A percentile compares a stretch with the other conserved stretches of the same genome.
These are phyloP conservation scores for Drosophila bunnanda DNA, from an alignment of 2,888 invertebrate species.

Conservation along the genomic window DNA sequence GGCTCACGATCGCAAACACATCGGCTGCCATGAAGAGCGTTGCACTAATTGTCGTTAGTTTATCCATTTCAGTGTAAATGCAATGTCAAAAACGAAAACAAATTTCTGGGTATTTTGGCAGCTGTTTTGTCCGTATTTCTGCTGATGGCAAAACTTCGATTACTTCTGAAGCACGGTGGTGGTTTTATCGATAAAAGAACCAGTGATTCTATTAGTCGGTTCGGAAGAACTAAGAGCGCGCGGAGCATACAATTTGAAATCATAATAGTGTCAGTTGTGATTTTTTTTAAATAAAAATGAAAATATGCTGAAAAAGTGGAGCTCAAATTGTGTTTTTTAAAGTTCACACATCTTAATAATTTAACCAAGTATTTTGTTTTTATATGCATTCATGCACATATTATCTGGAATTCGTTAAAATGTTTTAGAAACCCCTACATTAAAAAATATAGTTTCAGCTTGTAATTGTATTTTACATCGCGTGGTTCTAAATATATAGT, in stretches of 20 bases:
- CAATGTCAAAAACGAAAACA: neutral
- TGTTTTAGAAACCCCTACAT: too few relatives aligned
- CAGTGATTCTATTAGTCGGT: too few relatives aligned
- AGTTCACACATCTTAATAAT: too few relatives aligned
- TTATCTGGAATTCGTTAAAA: too few relatives aligned
- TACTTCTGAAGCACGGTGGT: neutral
- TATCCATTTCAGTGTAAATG: conserved; percentile 89
- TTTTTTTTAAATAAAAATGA: neutral
- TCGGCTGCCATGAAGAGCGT: conserved; percentile 96
- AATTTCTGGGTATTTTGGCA: neutral
- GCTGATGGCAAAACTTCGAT: neutral
- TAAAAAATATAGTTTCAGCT: too few relatives aligned
- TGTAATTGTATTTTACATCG: too few relatives aligned
- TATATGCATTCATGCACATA: too few relatives aligned
- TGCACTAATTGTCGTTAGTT: conserved; percentile 95
- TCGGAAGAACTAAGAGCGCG: neutral
- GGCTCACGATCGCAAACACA: conserved; percentile 95
- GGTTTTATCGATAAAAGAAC: neutral
- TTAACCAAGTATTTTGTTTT: too few relatives aligned
- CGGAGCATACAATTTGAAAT: neutral
- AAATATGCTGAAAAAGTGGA: neutral
- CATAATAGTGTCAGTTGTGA: neutral
- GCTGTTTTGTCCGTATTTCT: neutral
- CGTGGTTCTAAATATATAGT: too few relatives aligned
- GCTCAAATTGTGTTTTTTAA: neutral